Evolutionary conservation across 1,140 invertebrate species (phyloP).

Genomic region (Coelopa frigida): DNA sequence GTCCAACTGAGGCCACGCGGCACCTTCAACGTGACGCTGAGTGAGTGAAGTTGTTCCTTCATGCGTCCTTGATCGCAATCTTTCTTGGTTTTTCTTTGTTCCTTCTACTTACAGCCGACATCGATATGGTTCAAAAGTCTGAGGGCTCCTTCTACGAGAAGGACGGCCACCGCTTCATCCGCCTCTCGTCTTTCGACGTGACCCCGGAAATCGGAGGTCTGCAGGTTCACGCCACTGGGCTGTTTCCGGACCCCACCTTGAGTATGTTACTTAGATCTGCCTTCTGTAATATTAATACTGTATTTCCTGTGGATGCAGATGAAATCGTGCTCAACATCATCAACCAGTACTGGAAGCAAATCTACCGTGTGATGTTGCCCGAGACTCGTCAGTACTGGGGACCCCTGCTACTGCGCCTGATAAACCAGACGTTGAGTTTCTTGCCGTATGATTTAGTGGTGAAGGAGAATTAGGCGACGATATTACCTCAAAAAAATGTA

Average conservation of each 20-base stretch:
- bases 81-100: neutral
- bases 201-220: slow-evolving; percentile 30
- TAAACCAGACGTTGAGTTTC: slow-evolving; percentile 28
- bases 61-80: neutral
- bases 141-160: slow-evolving; percentile 28
- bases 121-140: slow-evolving; percentile 19
- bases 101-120: slow-evolving; percentile 20
- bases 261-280: slow-evolving; percentile 18
- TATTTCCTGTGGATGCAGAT: slow-evolving; percentile 22
- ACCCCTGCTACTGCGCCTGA: slow-evolving; percentile 25
- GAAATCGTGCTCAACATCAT: slow-evolving; percentile 32
- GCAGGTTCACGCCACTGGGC: slow-evolving; percentile 32
- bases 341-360: slow-evolving; percentile 40
- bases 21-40: slow-evolving; percentile 34
- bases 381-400: slow-evolving; percentile 36
- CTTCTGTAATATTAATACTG: neutral
- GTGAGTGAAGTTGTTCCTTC: slow-evolving; percentile 18
- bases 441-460: slow-evolving; percentile 31
- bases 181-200: slow-evolving; percentile 22
- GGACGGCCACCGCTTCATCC: slow-evolving; percentile 26
- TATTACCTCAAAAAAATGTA: too few species aligned
- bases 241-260: slow-evolving; percentile 38
- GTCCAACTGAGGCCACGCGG: slow-evolving; percentile 36
- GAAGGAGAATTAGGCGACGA: too few species aligned
- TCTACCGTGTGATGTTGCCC: slow-evolving; percentile 36